phyloP scores from a whole-genome alignment of 2,888 invertebrate species.

The Parelbella ahira region DNA sequence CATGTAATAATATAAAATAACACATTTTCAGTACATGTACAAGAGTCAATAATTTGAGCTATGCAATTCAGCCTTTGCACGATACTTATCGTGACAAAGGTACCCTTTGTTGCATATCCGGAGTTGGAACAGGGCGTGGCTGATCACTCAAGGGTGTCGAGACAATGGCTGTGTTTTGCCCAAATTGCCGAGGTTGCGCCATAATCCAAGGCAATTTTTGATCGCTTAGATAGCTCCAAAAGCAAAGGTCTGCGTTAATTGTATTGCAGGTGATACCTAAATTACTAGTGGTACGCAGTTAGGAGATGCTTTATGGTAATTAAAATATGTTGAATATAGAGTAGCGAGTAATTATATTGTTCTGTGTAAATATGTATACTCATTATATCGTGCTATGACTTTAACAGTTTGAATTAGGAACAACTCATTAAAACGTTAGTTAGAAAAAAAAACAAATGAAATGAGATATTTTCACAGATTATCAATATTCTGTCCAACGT shows the following conservation, averaged over 20 bases:
- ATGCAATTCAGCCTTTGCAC: conserved; percentile 19
- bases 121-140: conserved; percentile 21
- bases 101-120: conserved; percentile 27
- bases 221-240: conserved; percentile 19
- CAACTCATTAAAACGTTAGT: no score
- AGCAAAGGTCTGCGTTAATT: conserved; percentile 17
- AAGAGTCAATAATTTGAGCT: conserved; percentile 8
- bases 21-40: no score
- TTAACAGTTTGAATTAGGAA: no score
- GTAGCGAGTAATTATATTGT: no score
- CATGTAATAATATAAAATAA: no score
- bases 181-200: conserved; percentile 22
- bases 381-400: no score
- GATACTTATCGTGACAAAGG: conserved; percentile 20
- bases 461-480: no score
- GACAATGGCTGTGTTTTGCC: conserved; percentile 25
- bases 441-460: no score
- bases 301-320: no score
- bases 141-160: conserved; percentile 24
- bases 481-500: no score
- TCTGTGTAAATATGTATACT: no score
- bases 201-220: conserved; percentile 23
- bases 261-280: conserved; percentile 7
- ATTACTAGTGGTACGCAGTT: neutral
- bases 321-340: no score